Conservation (phyloP, 2,113 vertebrate genomes). For the Callorhinus ursinus region DNA sequence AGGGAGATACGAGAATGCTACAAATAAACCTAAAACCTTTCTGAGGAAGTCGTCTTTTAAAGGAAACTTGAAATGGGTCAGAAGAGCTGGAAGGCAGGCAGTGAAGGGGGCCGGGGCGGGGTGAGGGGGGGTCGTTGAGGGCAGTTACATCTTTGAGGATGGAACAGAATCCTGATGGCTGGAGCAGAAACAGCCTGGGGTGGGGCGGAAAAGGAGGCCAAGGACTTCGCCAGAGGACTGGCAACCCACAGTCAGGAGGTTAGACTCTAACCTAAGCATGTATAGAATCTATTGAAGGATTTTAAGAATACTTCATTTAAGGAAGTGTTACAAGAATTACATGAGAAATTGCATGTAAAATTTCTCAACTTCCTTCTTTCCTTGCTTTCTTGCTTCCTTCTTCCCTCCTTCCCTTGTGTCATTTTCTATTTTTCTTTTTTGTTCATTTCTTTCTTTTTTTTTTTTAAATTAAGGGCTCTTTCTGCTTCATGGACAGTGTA, state of each 20-base stretch:
- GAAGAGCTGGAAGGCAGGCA: background rate
- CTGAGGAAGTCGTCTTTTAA: background rate
- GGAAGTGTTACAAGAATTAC: background rate
- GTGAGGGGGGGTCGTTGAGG: too few species aligned
- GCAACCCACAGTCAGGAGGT: background rate
- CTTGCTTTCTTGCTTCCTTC: background rate
- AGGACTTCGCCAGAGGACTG: background rate
- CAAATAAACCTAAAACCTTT: background rate
- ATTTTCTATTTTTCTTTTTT: background rate
- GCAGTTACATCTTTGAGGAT: background rate
- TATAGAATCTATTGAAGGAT: background rate
- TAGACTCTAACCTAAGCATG: background rate
- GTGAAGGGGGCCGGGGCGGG: background rate
- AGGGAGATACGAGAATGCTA: background rate
- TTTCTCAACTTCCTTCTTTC: background rate
- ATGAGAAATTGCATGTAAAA: background rate
- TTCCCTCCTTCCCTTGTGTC: background rate
- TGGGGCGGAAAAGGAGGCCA: background rate
- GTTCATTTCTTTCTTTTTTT: background rate
- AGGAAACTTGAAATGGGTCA: background rate
- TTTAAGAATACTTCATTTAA: background rate
- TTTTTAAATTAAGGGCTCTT: background rate
- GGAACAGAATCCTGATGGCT: background rate
- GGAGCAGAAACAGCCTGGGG: background rate
- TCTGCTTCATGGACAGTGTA: background rate